Percentiles rank a stretch among this genome's conserved stretches.
Evolutionary conservation across 2,888 invertebrate species (phyloP).

Genomic region (Sarcophaga caerulescens): DNA sequence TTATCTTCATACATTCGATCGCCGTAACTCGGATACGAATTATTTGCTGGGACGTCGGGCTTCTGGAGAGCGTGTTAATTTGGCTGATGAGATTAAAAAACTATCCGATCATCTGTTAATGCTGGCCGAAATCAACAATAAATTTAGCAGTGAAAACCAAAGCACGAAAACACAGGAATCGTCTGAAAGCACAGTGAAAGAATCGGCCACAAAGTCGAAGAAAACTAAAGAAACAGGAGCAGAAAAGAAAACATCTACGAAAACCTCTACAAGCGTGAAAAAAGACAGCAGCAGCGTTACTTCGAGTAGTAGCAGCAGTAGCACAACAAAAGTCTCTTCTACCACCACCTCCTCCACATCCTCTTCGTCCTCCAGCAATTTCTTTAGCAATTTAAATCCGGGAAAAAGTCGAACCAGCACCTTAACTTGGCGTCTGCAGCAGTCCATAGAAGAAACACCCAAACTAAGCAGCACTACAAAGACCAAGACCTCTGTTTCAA

Average conservation of each 20-base stretch:
- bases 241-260: slow-evolving; percentile 38
- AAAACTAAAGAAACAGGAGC: slow-evolving; percentile 46
- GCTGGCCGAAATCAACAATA: slow-evolving; percentile 85
- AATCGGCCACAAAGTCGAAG: slow-evolving; percentile 15
- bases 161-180: neutral
- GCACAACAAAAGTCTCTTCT: slow-evolving; percentile 13
- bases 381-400: slow-evolving; percentile 68
- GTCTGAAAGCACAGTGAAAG: neutral
- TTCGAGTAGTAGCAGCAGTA: slow-evolving; percentile 6
- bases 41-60: slow-evolving; percentile 83
- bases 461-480: slow-evolving; percentile 72
- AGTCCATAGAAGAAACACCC: slow-evolving; percentile 80
- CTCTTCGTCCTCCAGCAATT: slow-evolving; percentile 43
- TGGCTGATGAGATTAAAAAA: slow-evolving; percentile 92
- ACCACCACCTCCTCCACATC: slow-evolving; percentile 32
- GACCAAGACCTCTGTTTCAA: slow-evolving; percentile 61
- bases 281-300: slow-evolving; percentile 54
- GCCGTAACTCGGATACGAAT: slow-evolving; percentile 90
- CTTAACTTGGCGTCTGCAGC: slow-evolving; percentile 75
- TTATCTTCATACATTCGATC: slow-evolving; percentile 83
- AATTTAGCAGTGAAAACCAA: slow-evolving; percentile 73
- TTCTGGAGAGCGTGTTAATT: slow-evolving; percentile 86
- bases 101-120: slow-evolving; percentile 89
- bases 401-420: slow-evolving; percentile 67
- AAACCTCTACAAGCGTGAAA: slow-evolving; percentile 40